phyloP scores from a whole-genome alignment of 1,140 invertebrate species.

The Pseudachorutes palmiensis region DNA sequence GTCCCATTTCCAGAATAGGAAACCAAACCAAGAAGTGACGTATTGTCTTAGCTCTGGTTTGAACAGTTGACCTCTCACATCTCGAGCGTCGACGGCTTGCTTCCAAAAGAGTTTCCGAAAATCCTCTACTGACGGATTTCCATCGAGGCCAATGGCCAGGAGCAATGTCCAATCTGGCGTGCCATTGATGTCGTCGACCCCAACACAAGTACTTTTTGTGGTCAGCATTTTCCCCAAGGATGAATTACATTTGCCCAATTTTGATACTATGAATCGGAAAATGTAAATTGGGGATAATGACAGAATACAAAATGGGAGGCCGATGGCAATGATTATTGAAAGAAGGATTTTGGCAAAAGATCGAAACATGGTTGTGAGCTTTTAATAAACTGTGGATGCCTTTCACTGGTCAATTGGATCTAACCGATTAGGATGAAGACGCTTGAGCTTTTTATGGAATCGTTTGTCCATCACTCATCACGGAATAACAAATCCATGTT shows the following conservation, averaged over 20 bases:
- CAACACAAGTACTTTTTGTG: not conserved
- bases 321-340: no score
- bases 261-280: not conserved
- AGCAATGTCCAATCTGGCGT: not conserved
- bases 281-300: conserved; percentile 5
- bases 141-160: not conserved
- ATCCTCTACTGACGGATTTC: not conserved
- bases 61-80: not conserved
- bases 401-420: no score
- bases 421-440: no score
- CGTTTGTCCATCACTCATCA: no score
- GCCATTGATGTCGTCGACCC: not conserved
- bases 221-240: conserved; percentile 5
- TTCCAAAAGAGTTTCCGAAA: not conserved
- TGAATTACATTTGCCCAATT: not conserved
- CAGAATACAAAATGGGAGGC: no score
- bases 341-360: no score
- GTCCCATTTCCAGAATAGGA: conserved; percentile 23
- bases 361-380: no score
- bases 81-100: conserved; percentile 4
- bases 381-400: no score
- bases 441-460: no score
- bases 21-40: conserved; percentile 17
- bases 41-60: conserved; percentile 15
- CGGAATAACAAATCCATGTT: no score